phyloP scores from a whole-genome alignment of 2,113 vertebrate species.

The Catharus minimus region DNA sequence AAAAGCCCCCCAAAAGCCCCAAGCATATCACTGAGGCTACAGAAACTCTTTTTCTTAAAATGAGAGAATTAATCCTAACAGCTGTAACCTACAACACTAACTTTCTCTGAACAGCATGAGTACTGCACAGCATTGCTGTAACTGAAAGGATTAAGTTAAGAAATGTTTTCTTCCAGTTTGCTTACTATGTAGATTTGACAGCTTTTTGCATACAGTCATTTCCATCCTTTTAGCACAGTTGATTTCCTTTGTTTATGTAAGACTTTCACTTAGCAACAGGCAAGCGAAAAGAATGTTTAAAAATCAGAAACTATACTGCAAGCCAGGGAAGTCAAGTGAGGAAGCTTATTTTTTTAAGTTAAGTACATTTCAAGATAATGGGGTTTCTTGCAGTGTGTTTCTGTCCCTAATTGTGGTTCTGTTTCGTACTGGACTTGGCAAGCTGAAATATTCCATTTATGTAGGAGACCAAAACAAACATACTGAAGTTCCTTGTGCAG shows the following conservation, averaged over 20 bases:
- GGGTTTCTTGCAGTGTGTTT: slow-evolving; percentile 12
- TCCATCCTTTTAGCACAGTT: slow-evolving; percentile 50
- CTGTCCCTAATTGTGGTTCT: background rate
- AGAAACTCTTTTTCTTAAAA: slow-evolving; percentile 9
- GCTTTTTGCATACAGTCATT: slow-evolving; percentile 53
- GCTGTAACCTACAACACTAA: slow-evolving; percentile 14
- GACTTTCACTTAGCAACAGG: slow-evolving; percentile 45
- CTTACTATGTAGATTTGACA: slow-evolving; percentile 58
- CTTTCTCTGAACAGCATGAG: background rate
- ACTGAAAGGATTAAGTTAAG: slow-evolving; percentile 61
- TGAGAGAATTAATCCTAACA: slow-evolving; percentile 8
- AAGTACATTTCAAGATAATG: slow-evolving; percentile 27
- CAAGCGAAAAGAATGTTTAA: slow-evolving; percentile 23
- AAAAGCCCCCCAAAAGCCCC: background rate
- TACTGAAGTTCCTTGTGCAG: background rate
- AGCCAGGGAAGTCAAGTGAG: slow-evolving; percentile 33
- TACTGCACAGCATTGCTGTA: background rate
- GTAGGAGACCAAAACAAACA: background rate
- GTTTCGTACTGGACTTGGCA: slow-evolving; percentile 11
- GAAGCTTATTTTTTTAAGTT: slow-evolving; percentile 11
- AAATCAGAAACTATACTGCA: slow-evolving; percentile 35
- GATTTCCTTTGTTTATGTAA: slow-evolving; percentile 54
- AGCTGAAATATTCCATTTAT: background rate
- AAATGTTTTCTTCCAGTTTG: slow-evolving; percentile 39
- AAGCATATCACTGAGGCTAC: background rate